Conservation (phyloP, 2,888 invertebrate species). For the Drosophila ezoana region DNA sequence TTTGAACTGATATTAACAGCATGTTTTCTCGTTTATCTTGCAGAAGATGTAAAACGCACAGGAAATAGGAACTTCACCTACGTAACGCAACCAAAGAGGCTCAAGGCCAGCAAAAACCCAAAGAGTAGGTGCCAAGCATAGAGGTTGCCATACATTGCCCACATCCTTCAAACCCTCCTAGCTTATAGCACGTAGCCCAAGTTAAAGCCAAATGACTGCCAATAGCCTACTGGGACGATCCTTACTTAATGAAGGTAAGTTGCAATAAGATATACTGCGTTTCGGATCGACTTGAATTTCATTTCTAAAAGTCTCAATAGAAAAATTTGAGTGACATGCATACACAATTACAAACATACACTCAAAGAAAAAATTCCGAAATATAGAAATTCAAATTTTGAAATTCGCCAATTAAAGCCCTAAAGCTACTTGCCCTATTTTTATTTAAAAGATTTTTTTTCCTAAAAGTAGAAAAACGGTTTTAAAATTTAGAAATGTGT, state of each 20-base stretch:
- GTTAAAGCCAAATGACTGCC: slow-evolving; percentile 74
- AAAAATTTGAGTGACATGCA: no score
- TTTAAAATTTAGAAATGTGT: no score
- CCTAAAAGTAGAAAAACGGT: no score
- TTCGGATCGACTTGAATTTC: no score
- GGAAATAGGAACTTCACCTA: slow-evolving; percentile 29
- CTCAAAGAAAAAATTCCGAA: no score
- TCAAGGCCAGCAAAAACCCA: slow-evolving; percentile 27
- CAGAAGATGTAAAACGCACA: slow-evolving; percentile 77
- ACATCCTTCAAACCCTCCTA: slow-evolving; percentile 2
- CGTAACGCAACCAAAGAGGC: slow-evolving; percentile 74
- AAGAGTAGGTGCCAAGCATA: slow-evolving; percentile 10
- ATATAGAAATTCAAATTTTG: no score
- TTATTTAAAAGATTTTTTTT: no score
- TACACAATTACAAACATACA: no score
- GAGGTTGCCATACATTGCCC: slow-evolving; percentile 1
- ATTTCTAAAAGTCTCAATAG: no score
- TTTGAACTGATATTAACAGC: not conserved
- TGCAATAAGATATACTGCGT: no score
- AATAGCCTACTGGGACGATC: slow-evolving; percentile 74
- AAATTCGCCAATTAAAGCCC: no score
- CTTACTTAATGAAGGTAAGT: slow-evolving; percentile 73
- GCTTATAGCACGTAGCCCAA: slow-evolving; percentile 6
- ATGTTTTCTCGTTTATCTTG: slow-evolving; percentile 24
- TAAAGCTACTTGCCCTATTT: no score